phyloP scores from a whole-genome alignment of 2,113 vertebrate genomes.

The Petrocephalus microphthalmus region DNA sequence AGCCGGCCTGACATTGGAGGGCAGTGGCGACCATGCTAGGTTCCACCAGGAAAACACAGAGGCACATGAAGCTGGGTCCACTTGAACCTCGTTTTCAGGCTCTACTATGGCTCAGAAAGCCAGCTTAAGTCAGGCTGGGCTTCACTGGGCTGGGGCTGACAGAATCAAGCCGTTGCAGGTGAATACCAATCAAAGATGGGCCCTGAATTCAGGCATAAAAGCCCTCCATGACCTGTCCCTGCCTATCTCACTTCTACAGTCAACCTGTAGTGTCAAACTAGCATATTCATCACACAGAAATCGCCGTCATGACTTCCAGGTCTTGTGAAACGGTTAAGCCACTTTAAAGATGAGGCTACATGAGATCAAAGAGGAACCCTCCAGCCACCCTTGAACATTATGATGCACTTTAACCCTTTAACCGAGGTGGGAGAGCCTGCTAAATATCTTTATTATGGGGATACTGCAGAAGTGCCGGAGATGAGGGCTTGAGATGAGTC shows the following conservation, averaged over 20 bases:
- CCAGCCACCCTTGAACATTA: slow-evolving; percentile 44
- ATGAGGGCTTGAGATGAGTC: neutral
- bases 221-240: neutral
- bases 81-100: neutral
- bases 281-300: slow-evolving; percentile 36
- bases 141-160: neutral
- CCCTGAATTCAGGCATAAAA: neutral
- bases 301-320: neutral
- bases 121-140: neutral
- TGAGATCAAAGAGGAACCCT: slow-evolving; percentile 37
- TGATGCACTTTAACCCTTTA: slow-evolving; percentile 41
- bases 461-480: neutral
- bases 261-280: neutral
- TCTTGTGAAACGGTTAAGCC: slow-evolving; percentile 31
- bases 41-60: neutral
- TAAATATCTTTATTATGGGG: slow-evolving; percentile 11
- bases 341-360: slow-evolving; percentile 33
- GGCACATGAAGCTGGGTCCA: neutral
- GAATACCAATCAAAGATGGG: neutral
- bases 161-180: neutral
- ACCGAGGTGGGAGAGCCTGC: slow-evolving; percentile 36
- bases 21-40: neutral
- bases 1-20: neutral
- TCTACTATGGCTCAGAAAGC: neutral
- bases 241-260: neutral